Conservation (phyloP, 2,888 invertebrate species). For the Stenoptilia bipunctidactyla region DNA sequence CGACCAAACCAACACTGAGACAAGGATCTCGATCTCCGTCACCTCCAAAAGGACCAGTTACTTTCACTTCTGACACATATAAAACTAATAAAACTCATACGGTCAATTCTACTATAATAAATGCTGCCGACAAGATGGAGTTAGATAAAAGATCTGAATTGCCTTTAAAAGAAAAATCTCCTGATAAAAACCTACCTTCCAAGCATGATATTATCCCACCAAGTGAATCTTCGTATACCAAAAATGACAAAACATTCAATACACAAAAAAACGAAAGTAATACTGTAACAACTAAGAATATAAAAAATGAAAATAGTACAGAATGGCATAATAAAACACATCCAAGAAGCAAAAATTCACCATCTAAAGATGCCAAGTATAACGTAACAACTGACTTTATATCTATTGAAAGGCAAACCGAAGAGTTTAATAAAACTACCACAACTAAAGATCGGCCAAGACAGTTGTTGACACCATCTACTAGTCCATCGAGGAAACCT, state of each 20-base stretch:
- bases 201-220: conserved; percentile 8
- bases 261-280: conserved; percentile 14
- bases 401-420: conserved; percentile 32
- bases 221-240: conserved; percentile 14
- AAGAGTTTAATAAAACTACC: conserved; percentile 33
- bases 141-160: background rate
- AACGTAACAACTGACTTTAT: conserved; percentile 42
- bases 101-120: conserved; percentile 11
- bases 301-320: conserved; percentile 10
- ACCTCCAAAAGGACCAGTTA: conserved; percentile 29
- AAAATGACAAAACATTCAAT: conserved; percentile 24
- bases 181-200: background rate
- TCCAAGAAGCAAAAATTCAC: conserved; percentile 28
- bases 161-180: background rate
- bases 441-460: conserved; percentile 35
- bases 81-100: conserved; percentile 16
- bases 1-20: conserved; percentile 15
- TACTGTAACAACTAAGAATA: conserved; percentile 15
- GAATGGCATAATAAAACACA: conserved; percentile 24
- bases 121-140: background rate
- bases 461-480: conserved; percentile 57
- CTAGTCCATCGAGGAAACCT: conserved; percentile 58
- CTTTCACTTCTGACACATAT: conserved; percentile 18
- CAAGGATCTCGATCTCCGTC: conserved; percentile 29
- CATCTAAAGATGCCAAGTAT: conserved; percentile 29